Evolutionary conservation across 2,888 invertebrate genomes (phyloP), one percentile per base, ranked within the genome.

Genomic region (Stomorhina lunata): DNA sequence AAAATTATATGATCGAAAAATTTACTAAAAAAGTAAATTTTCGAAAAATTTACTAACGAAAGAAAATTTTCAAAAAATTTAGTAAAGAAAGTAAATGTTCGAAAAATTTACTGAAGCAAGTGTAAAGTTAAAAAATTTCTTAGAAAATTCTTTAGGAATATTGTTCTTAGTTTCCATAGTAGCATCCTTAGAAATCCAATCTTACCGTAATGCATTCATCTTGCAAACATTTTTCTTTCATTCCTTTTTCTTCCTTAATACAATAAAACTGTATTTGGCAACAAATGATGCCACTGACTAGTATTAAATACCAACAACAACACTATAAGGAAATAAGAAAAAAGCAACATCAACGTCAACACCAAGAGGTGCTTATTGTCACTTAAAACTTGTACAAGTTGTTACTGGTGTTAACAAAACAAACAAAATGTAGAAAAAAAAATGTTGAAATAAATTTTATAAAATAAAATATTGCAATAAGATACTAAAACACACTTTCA

Each of bases 331-430:
- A 65, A 20, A 48, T 43, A 17, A 32, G 32, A 17, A 48, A 37
- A 53, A 66, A 37, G 17, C 4, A 59, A 29, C 15, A 32, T 81
- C 45, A 73, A 63, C 72, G 72, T 81, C 81, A 78, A 65, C 63
- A 82, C 65, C 68, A 82, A 65, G 32, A 75, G 81, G 78, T 78
- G 73, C 63, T 75, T 65, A 73, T 73, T 82, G 73, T 75, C 81
- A 82, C 73, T 71, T 75, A 75, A 55, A 73, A 81, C 63, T 73
- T 73, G 5, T 61, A 53, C 71, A 80, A 71, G 66, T 76, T 81
- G 57, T 72, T 61, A 22, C 50, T 43, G 45, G 22, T 65, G 65
- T 76, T 65, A 43, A 50, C 71, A 71, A 63, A 69, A 34, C 43
- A 61, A 73, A 63, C 20, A 48, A 25, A 10, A 32, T 53, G 32